Evolutionary conservation across 2,113 vertebrate species (phyloP).

Genomic region (Ivindomyrus marchei): DNA sequence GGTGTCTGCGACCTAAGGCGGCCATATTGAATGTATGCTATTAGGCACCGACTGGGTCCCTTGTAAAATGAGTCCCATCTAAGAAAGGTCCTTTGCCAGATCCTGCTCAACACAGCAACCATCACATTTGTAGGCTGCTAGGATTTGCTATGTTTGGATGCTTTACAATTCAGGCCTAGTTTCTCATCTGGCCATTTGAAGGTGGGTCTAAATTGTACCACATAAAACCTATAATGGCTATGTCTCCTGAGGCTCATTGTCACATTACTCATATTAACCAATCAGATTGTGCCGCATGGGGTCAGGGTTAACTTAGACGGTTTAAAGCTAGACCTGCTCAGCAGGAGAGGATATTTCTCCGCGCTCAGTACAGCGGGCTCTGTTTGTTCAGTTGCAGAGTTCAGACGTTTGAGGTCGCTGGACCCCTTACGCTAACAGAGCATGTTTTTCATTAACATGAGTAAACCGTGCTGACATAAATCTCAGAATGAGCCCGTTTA

Average conservation of each 20-base stretch:
- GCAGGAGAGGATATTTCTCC: background rate
- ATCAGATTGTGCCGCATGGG: background rate
- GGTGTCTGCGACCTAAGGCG: background rate
- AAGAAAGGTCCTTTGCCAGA: background rate
- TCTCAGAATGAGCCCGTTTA: background rate
- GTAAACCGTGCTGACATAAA: background rate
- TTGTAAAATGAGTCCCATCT: background rate
- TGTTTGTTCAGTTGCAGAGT: background rate
- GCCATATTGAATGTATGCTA: background rate
- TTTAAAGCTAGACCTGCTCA: background rate
- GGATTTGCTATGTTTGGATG: background rate
- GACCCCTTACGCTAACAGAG: background rate
- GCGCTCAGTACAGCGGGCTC: background rate
- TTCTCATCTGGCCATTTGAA: background rate
- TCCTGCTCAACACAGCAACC: background rate
- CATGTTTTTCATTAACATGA: background rate
- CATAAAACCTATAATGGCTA: background rate
- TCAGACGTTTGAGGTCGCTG: background rate
- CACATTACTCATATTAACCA: background rate
- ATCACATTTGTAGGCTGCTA: background rate
- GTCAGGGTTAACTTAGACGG: background rate
- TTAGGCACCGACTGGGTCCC: background rate
- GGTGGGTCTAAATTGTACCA: background rate
- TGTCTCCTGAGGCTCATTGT: background rate
- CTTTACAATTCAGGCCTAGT: background rate